A percentile compares a stretch with the other conserved stretches of the same genome.
Evolutionary conservation across 1,140 invertebrate genomes (phyloP).

Genomic region (Atopsyche davidsoni): DNA sequence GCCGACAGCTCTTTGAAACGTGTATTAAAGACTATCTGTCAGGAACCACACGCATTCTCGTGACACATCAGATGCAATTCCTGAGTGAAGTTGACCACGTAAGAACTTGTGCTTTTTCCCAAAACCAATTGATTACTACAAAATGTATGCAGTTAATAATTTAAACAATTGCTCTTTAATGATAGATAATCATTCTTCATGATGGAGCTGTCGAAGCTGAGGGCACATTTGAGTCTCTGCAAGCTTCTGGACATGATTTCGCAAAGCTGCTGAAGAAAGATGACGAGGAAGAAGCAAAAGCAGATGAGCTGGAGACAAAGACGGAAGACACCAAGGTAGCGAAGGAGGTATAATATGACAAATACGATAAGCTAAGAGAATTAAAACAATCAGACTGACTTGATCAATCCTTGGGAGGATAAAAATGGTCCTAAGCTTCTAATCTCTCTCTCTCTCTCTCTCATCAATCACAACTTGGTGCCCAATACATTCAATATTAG

Average conservation of each 20-base stretch:
- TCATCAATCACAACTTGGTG: too few species aligned
- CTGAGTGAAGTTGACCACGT: conserved; percentile 40
- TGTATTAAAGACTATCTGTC: conserved; percentile 35
- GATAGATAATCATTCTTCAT: conserved; percentile 36
- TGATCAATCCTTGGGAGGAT: too few species aligned
- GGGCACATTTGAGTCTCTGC: conserved; percentile 39
- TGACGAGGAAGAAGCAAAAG: conserved; percentile 31
- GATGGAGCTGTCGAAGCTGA: conserved; percentile 35
- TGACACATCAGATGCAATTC: conserved; percentile 60
- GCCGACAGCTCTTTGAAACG: conserved; percentile 36
- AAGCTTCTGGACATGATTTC: conserved; percentile 39
- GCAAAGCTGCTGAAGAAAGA: conserved; percentile 36
- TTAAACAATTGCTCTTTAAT: neutral
- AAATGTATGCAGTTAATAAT: neutral
- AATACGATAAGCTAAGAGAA: too few species aligned
- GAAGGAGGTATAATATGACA: too few species aligned
- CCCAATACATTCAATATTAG: too few species aligned
- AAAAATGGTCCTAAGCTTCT: too few species aligned
- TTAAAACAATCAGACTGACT: too few species aligned
- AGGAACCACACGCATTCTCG: conserved; percentile 44
- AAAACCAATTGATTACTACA: too few species aligned
- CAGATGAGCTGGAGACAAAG: too few species aligned
- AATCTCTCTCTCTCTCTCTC: too few species aligned
- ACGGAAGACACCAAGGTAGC: too few species aligned
- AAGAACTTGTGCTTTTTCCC: too few species aligned